A percentile compares a stretch with the other conserved stretches of the same genome.
These are phyloP conservation scores for Dolichomitus sp. DNA, from an alignment of 2,888 invertebrate species.

Conservation along the genomic window DNA sequence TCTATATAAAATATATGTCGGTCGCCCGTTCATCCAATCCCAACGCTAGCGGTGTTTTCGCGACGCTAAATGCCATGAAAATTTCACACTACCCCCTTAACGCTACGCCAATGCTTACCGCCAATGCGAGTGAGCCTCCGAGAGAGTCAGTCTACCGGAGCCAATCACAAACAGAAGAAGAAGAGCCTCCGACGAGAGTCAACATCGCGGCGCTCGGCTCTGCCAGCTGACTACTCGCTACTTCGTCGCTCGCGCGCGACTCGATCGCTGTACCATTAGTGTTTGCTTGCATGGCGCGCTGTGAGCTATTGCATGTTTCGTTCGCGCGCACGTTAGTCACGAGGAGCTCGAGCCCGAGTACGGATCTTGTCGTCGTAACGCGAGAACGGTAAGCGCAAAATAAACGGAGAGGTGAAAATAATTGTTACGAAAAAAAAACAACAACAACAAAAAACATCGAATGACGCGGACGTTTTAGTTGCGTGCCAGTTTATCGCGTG, in stretches of 20 bases:
- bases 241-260: constrained; percentile 65
- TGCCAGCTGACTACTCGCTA: constrained; percentile 76
- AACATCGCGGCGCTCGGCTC: constrained; percentile 66
- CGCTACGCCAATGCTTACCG: constrained; percentile 61
- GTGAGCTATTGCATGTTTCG: constrained; percentile 63
- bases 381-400: constrained; percentile 62
- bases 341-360: constrained; percentile 41
- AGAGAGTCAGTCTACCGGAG: background rate
- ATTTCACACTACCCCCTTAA: constrained; percentile 32
- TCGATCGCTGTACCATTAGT: constrained; percentile 52
- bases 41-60: background rate
- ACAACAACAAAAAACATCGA: constrained; percentile 21
- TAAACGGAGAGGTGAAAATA: constrained; percentile 1
- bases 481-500: constrained; percentile 43
- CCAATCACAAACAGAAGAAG: background rate
- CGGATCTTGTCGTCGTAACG: constrained; percentile 59
- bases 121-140: constrained; percentile 28
- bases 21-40: background rate
- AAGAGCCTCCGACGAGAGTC: constrained; percentile 51
- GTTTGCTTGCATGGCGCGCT: constrained; percentile 66
- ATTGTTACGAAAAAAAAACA: background rate
- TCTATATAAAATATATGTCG: background rate
- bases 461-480: background rate
- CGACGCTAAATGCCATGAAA: background rate
- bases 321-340: constrained; percentile 47